Conservation (phyloP, 2,113 vertebrate species). For the Barbus barbus region DNA sequence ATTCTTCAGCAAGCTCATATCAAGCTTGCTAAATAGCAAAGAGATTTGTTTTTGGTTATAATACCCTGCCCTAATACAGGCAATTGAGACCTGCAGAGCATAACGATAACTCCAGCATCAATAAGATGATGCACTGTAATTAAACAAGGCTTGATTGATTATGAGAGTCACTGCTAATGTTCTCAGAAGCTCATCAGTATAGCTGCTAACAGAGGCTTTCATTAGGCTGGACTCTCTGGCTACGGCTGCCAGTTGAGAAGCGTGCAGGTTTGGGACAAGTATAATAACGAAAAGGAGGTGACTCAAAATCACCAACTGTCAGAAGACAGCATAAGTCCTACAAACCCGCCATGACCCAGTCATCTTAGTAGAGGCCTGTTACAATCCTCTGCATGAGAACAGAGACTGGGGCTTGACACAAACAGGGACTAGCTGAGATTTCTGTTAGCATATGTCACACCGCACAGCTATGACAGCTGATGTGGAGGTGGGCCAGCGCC, state of each 20-base stretch:
- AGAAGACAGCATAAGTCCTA: neutral
- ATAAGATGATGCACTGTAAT: slow-evolving; percentile 47
- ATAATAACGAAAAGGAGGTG: slow-evolving; percentile 12
- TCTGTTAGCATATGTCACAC: slow-evolving; percentile 33
- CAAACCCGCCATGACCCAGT: slow-evolving; percentile 40
- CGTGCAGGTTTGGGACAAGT: neutral
- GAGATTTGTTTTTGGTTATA: neutral
- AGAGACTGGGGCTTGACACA: slow-evolving; percentile 41
- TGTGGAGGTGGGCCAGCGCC: neutral
- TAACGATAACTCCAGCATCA: slow-evolving; percentile 3
- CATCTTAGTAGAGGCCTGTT: slow-evolving; percentile 36
- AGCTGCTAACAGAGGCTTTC: slow-evolving; percentile 48
- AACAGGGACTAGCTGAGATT: slow-evolving; percentile 32
- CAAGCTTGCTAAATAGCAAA: neutral
- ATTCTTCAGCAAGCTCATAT: neutral
- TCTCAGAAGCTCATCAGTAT: slow-evolving; percentile 45
- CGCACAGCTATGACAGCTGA: slow-evolving; percentile 28
- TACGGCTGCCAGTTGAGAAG: slow-evolving; percentile 2
- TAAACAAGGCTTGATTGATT: slow-evolving; percentile 61
- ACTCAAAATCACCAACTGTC: slow-evolving; percentile 25
- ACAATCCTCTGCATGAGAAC: slow-evolving; percentile 24
- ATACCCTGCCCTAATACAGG: neutral
- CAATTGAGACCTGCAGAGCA: slow-evolving; percentile 12
- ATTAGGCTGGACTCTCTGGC: slow-evolving; percentile 45
- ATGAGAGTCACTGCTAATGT: slow-evolving; percentile 44